phyloP scores from a whole-genome alignment of 1,140 invertebrate species.

The Euschistus heros region DNA sequence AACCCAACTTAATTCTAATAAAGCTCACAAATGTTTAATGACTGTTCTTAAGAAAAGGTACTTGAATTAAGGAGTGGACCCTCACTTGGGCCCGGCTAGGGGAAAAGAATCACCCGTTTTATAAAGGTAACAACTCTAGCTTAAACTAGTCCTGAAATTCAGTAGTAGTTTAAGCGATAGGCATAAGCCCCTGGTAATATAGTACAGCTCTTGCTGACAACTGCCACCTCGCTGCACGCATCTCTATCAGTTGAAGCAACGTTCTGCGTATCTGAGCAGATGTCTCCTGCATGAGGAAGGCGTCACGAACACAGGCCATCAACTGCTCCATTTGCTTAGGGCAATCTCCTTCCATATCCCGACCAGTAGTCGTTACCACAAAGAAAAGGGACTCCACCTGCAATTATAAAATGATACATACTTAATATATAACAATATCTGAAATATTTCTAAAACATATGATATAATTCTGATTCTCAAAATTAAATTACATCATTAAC shows the following conservation, averaged over 20 bases:
- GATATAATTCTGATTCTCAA: background rate
- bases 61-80: no score
- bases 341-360: conserved; percentile 70
- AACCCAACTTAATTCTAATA: no score
- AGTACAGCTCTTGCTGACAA: conserved; percentile 73
- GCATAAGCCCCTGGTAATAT: conserved; percentile 56
- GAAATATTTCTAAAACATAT: background rate
- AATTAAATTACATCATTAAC: no score
- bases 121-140: no score
- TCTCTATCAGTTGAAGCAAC: conserved; percentile 74
- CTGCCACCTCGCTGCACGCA: conserved; percentile 80
- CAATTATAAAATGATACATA: no score
- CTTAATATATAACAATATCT: no score
- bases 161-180: no score
- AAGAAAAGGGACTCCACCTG: conserved; percentile 79
- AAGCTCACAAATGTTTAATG: no score
- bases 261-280: conserved; percentile 61
- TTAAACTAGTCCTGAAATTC: no score
- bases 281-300: conserved; percentile 58
- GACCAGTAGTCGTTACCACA: conserved; percentile 72
- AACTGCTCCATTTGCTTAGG: conserved; percentile 65
- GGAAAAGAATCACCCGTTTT: no score
- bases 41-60: no score
- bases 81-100: no score
- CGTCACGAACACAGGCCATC: conserved; percentile 67